Evolutionary conservation across 37 sponge, comb jelly and placozoan species (phyloP).

Genomic region (Agelas oroides): DNA sequence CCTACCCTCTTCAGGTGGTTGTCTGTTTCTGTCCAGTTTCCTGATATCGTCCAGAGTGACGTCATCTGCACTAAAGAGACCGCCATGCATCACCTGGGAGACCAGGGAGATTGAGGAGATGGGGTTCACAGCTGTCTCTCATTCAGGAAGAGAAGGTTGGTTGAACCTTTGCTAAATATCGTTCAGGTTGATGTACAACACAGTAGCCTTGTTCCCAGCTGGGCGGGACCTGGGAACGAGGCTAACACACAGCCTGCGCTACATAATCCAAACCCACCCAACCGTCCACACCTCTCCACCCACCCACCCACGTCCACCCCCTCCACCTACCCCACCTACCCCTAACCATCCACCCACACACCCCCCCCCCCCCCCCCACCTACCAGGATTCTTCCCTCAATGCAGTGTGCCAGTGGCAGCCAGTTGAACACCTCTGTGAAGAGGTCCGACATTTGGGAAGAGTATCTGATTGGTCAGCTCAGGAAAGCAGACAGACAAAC

Average conservation of each 20-base stretch:
- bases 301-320: no score
- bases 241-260: no score
- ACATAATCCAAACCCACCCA: no score
- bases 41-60: slow-evolving; percentile 90
- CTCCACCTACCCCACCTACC: no score
- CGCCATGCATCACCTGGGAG: slow-evolving; percentile 92
- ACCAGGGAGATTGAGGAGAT: neutral
- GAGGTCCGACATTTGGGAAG: slow-evolving; percentile 84
- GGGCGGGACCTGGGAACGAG: no score
- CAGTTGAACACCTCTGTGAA: slow-evolving; percentile 98
- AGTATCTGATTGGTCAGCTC: slow-evolving; percentile 67
- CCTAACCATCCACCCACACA: no score
- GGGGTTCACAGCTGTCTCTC: no score
- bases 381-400: slow-evolving; percentile 88
- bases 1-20: slow-evolving; percentile 65
- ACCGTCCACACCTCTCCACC: no score
- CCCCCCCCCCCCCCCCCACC: neutral
- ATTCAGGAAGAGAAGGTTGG: neutral
- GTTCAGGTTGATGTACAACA: no score
- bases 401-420: slow-evolving; percentile 90
- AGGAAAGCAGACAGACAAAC: no score
- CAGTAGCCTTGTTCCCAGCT: no score
- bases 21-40: slow-evolving; percentile 63
- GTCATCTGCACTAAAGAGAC: slow-evolving; percentile 89
- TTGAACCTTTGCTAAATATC: no score